phyloP scores from a whole-genome alignment of 2,113 vertebrate genomes.

The Dicerorhinus sumatrensis region DNA sequence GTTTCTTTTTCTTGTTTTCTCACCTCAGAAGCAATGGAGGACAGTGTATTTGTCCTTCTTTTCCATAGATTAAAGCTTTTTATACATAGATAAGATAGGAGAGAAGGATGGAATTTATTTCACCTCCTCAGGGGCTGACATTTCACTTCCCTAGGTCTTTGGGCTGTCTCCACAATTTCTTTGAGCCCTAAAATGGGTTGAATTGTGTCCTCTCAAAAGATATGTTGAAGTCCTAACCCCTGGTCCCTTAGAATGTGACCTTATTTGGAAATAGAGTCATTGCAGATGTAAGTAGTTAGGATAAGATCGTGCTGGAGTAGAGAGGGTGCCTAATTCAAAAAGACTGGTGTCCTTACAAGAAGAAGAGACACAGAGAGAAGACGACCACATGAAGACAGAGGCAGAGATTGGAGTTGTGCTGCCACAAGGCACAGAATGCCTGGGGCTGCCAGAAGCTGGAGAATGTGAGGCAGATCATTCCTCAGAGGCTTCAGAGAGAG shows the following conservation, averaged over 20 bases:
- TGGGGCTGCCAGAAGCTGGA: neutral
- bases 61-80: neutral
- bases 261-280: neutral
- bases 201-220: neutral
- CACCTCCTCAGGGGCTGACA: accelerated
- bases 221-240: neutral
- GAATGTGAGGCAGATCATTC: neutral
- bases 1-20: neutral
- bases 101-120: neutral
- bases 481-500: neutral
- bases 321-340: neutral
- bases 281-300: neutral
- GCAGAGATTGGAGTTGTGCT: neutral
- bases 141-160: neutral
- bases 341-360: neutral
- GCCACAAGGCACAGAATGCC: neutral
- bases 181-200: neutral
- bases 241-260: neutral
- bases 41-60: neutral
- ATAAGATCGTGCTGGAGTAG: neutral
- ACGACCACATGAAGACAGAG: neutral
- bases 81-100: neutral
- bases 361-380: neutral
- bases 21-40: neutral
- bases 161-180: neutral